A percentile compares a stretch with the other conserved stretches of the same genome.
These are phyloP conservation scores for Heterodera carotae DNA, from an alignment of 1,140 invertebrate genomes.

Conservation along the genomic window DNA sequence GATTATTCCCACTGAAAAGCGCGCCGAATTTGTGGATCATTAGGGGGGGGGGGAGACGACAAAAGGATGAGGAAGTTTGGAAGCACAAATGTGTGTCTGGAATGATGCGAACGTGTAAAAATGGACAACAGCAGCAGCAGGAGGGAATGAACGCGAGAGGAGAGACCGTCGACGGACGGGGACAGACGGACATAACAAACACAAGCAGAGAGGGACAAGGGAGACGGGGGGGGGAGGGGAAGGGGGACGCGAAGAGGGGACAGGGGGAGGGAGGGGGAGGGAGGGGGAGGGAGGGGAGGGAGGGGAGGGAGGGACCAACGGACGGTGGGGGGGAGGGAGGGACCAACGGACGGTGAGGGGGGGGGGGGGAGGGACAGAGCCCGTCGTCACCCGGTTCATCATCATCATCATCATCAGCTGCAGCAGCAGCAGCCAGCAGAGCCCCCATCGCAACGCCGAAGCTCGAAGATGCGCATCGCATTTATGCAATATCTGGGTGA, in stretches of 20 bases:
- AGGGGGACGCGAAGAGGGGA: too few relatives aligned
- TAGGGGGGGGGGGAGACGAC: neutral
- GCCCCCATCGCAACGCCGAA: neutral
- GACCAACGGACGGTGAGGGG: too few relatives aligned
- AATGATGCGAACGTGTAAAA: neutral
- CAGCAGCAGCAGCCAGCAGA: neutral
- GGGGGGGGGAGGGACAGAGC: neutral
- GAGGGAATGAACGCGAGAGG: conserved; percentile 3
- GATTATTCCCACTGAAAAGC: too few relatives aligned
- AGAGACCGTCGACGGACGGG: neutral
- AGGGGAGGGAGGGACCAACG: neutral
- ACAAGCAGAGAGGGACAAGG: neutral
- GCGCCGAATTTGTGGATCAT: neutral
- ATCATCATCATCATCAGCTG: too few relatives aligned
- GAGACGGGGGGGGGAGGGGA: neutral
- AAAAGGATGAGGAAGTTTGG: neutral
- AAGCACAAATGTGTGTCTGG: neutral
- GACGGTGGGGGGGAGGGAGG: neutral
- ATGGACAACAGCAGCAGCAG: too few relatives aligned
- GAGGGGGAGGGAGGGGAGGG: neutral
- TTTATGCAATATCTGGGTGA: conserved; percentile 19
- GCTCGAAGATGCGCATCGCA: neutral
- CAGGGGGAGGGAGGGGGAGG: neutral
- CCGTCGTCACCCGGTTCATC: neutral
- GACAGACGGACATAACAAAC: conserved; percentile 1